Evolutionary conservation across 2,113 vertebrate genomes (phyloP), one percentile per base, ranked within the genome.

Genomic region (Dendropsophus ebraccatus): DNA sequence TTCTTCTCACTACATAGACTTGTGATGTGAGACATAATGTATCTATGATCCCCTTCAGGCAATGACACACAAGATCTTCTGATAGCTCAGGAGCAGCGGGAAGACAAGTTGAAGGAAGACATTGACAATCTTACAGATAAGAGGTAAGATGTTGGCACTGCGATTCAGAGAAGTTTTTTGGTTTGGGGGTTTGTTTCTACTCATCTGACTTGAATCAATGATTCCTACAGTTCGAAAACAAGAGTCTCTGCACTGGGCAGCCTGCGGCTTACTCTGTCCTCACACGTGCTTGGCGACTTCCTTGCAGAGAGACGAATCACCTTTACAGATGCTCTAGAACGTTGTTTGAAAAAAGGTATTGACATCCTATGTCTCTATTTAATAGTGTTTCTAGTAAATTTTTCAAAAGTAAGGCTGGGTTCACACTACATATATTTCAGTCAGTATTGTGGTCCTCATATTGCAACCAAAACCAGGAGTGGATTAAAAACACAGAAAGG

Each of bases 91-190:
- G 97, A 97, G 80, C 95, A 96, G 89, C 93, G 92, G 0, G 96
- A 98, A 88, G 97, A 98, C 90, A 97, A 97, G 88, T 92, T 99
- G 87, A 99, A 95, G 87, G 97, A 97, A 73, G 95, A 94, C 86
- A 96, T 99, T 73, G 98, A 98, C 89, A 95, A 90, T 89, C 92
- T 99, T 69, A 96, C 94, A 89, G 97, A 97, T 75, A 99, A 96
- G 91, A 98, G 97, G 98, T 99, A 89, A 87, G 89, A 7, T 1
- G 21, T 10, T 2, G 12, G 54, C 11, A 5, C 1, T 37, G 77
- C 3, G 21, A 54, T 9, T 21, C 19, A 9, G 11, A 0, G n/a
- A 60, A 2, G 35, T 2, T 13, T 41, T 10, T 13, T 30, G 47
- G 4, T 19, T 16, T 3, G 4, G n/a, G 8, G 23, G 7, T 16